These are phyloP conservation scores for Anadara kagoshimensis DNA, from an alignment of 1,140 invertebrate species.

Conservation along the genomic window DNA sequence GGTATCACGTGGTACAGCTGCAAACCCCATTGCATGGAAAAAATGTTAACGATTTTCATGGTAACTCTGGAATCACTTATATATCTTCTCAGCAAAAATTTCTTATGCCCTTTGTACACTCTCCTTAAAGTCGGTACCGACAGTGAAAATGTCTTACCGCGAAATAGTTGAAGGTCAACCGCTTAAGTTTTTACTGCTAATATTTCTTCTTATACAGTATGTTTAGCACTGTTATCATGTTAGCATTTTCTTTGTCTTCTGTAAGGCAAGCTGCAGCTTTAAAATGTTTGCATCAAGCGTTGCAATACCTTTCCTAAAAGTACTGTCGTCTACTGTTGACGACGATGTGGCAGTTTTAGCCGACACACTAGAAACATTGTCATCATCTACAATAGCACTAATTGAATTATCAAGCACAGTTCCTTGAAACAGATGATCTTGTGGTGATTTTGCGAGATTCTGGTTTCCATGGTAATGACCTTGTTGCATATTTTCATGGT, in stretches of 20 bases:
- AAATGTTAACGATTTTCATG: too few relatives aligned
- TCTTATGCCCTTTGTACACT: too few relatives aligned
- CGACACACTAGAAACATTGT: slow-evolving; percentile 46
- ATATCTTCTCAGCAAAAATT: too few relatives aligned
- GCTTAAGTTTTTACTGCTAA: too few relatives aligned
- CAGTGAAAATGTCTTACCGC: too few relatives aligned
- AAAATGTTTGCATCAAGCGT: slow-evolving; percentile 64
- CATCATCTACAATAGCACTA: slow-evolving; percentile 60
- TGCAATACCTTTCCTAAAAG: slow-evolving; percentile 59
- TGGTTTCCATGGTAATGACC: neutral
- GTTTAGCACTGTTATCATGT: slow-evolving; percentile 20
- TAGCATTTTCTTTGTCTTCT: slow-evolving; percentile 60
- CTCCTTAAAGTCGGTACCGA: too few relatives aligned
- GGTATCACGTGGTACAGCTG: too few relatives aligned
- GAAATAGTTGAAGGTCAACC: too few relatives aligned
- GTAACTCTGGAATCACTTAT: too few relatives aligned
- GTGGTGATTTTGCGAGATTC: slow-evolving; percentile 10
- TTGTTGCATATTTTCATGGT: too few relatives aligned
- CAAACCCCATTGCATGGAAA: too few relatives aligned
- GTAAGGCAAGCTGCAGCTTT: slow-evolving; percentile 53
- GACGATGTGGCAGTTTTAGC: slow-evolving; percentile 32
- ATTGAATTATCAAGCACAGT: slow-evolving; percentile 42
- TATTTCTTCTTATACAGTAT: too few relatives aligned
- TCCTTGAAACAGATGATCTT: slow-evolving; percentile 21
- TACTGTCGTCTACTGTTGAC: slow-evolving; percentile 51